Evolutionary conservation across 1,140 invertebrate species (phyloP).

Genomic region (Drosophila malerkotliana): DNA sequence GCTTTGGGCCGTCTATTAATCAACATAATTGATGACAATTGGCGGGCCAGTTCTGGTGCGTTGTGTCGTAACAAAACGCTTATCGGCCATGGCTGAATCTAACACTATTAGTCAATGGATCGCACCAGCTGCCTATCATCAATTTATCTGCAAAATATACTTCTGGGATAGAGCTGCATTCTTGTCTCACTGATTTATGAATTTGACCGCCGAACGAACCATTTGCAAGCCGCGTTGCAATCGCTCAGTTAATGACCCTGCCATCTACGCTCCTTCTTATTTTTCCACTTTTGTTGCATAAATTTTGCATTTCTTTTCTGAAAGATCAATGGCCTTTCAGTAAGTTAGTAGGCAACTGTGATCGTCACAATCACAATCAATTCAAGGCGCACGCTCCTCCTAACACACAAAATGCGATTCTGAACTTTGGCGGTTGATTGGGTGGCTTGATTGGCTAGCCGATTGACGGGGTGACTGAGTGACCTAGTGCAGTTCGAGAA

Average conservation of each 20-base stretch:
- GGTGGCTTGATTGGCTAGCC: constrained; percentile 44
- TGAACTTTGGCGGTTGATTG: constrained; percentile 13
- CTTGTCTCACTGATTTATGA: constrained; percentile 76
- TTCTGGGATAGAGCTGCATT: constrained; percentile 58
- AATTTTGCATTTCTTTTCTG: constrained; percentile 38
- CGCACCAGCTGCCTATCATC: constrained; percentile 68
- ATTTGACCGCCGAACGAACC: constrained; percentile 66
- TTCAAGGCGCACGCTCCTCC: constrained; percentile 45
- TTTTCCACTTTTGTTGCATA: constrained; percentile 34
- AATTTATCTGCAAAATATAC: constrained; percentile 62
- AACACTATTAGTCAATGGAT: constrained; percentile 79
- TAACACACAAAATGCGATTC: constrained; percentile 56
- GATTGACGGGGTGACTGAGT: constrained; percentile 75
- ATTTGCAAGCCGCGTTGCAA: constrained; percentile 39
- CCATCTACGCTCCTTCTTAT: constrained; percentile 8
- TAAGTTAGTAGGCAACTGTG: constrained; percentile 69
- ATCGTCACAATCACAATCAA: constrained; percentile 46
- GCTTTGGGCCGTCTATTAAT: constrained; percentile 58
- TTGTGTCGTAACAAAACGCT: constrained; percentile 67
- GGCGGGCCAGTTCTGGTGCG: constrained; percentile 43
- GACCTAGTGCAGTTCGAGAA: constrained; percentile 61
- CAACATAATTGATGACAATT: constrained; percentile 79
- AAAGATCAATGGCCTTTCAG: constrained; percentile 50
- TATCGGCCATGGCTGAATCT: constrained; percentile 68
- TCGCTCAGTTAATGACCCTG: constrained; percentile 74